Evolutionary conservation across 2,113 vertebrate genomes (phyloP).

Genomic region (Pomatorhinus ruficollis): DNA sequence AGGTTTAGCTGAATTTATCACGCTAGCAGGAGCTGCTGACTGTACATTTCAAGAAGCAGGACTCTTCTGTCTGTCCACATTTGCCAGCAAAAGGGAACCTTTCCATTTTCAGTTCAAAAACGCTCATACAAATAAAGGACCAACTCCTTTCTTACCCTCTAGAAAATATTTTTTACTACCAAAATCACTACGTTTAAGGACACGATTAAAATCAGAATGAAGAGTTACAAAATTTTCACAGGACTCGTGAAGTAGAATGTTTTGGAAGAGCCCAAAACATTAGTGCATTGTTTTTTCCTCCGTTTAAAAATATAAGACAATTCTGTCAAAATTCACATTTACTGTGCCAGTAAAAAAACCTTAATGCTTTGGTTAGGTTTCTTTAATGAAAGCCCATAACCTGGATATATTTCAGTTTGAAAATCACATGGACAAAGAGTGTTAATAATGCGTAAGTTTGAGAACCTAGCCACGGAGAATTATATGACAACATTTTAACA

Average conservation of each 20-base stretch:
- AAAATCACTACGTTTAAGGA: background rate
- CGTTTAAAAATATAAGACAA: background rate
- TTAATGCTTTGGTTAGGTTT: background rate
- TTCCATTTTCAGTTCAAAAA: background rate
- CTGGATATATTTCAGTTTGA: background rate
- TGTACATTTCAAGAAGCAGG: background rate
- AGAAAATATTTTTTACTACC: background rate
- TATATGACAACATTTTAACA: background rate
- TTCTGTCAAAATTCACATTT: background rate
- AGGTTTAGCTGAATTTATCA: constrained; percentile 14
- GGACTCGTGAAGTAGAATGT: background rate
- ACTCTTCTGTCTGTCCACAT: background rate
- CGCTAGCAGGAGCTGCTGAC: background rate
- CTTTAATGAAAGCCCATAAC: background rate
- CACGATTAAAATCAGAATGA: background rate
- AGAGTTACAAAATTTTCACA: background rate
- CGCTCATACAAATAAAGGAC: background rate
- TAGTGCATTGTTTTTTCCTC: background rate
- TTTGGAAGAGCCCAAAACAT: background rate
- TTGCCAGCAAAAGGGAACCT: background rate
- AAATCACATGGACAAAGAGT: background rate
- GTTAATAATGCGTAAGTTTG: background rate
- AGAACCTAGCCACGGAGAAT: background rate
- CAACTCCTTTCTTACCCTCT: background rate
- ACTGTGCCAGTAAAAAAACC: background rate